Conservation (phyloP, 2,797 vertebrate species). For the Pyrocephalus nanus region DNA sequence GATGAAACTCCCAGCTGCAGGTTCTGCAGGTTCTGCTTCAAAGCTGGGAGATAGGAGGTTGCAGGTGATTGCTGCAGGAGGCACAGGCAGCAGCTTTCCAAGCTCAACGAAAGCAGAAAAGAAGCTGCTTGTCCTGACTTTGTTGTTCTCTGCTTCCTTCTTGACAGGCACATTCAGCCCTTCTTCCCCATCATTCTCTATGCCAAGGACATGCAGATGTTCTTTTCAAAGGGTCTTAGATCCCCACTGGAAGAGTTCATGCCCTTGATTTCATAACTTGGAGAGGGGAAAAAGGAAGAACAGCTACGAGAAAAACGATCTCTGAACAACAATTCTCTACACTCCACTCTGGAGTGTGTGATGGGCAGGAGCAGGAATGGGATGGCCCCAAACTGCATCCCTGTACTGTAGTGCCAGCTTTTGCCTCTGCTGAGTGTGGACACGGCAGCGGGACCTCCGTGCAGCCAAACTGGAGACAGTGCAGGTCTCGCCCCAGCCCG, state of each 20-base stretch:
- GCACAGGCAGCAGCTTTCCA: background rate
- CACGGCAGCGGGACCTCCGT: accelerated
- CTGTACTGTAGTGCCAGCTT: accelerated
- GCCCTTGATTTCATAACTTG: conserved; percentile 5
- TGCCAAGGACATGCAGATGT: background rate
- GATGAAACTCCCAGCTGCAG: background rate
- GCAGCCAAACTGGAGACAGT: background rate
- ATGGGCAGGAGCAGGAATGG: background rate
- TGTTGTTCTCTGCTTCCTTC: background rate
- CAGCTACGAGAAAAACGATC: background rate
- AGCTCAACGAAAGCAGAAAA: background rate
- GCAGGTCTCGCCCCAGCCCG: accelerated
- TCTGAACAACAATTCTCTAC: accelerated
- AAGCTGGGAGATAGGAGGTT: background rate
- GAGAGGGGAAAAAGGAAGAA: background rate
- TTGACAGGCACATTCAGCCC: background rate
- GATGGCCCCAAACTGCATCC: background rate
- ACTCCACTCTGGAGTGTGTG: accelerated
- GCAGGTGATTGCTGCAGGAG: background rate
- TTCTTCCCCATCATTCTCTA: background rate
- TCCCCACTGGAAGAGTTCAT: background rate
- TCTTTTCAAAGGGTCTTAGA: background rate
- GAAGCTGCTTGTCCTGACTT: background rate
- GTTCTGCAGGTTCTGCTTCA: background rate
- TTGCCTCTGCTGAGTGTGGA: accelerated